These are phyloP conservation scores for Falco concolor DNA, from an alignment of 2,797 vertebrate genomes.

Conservation along the genomic window DNA sequence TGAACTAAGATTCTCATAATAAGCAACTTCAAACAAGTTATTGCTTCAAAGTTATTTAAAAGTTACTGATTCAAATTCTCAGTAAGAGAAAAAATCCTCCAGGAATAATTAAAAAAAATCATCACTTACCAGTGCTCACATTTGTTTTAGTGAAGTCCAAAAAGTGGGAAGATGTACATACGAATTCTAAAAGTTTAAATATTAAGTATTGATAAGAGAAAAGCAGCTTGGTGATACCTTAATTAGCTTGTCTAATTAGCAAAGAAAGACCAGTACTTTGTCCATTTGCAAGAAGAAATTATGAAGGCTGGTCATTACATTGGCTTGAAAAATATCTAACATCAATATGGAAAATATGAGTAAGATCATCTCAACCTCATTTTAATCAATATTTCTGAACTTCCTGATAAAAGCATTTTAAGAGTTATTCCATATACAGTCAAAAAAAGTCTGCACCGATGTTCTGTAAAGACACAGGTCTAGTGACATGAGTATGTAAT, in stretches of 20 bases:
- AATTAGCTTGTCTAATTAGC: background rate
- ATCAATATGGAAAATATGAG: background rate
- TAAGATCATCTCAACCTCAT: background rate
- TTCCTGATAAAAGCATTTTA: too few species aligned
- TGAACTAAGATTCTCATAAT: background rate
- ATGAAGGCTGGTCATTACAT: background rate
- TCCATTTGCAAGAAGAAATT: background rate
- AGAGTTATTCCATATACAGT: background rate
- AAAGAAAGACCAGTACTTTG: background rate
- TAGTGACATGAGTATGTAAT: background rate
- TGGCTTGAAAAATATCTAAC: background rate
- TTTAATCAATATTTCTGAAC: background rate
- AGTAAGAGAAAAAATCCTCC: background rate
- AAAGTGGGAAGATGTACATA: background rate
- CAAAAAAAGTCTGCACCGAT: background rate
- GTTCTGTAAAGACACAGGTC: background rate
- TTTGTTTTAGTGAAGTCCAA: background rate
- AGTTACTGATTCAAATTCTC: background rate
- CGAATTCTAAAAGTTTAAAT: background rate
- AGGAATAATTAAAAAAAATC: background rate
- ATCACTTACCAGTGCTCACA: background rate
- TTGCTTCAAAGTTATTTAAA: background rate
- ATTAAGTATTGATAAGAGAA: background rate
- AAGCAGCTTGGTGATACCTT: background rate
- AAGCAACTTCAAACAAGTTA: background rate